Percentiles rank a stretch among this genome's conserved stretches.
Evolutionary conservation across 1,140 invertebrate genomes (phyloP).

Genomic region (Neodiprion lecontei): DNA sequence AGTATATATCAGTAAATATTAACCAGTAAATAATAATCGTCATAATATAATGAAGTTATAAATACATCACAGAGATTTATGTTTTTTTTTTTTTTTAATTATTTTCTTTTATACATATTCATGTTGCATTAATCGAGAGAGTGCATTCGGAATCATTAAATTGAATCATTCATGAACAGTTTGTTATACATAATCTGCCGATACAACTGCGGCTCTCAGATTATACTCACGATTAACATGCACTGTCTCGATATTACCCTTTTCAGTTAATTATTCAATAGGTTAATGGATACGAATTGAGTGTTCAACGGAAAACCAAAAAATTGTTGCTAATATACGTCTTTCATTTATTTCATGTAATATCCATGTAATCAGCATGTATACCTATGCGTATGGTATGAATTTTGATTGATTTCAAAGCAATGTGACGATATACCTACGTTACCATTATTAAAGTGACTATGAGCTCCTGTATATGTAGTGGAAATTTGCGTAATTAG

Average conservation of each 20-base stretch:
- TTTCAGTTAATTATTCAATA: not conserved
- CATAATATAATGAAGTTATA: slow-evolving; percentile 34
- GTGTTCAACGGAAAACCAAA: not conserved
- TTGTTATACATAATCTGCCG: too few species aligned
- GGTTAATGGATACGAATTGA: not conserved
- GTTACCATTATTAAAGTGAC: not conserved
- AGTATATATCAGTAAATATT: slow-evolving; percentile 25
- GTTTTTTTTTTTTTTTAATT: slow-evolving; percentile 21
- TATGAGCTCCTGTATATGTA: not conserved
- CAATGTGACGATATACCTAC: not conserved
- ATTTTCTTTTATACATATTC: slow-evolving; percentile 10
- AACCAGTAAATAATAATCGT: slow-evolving; percentile 31
- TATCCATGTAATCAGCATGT: not conserved
- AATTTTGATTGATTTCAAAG: slow-evolving; percentile 1
- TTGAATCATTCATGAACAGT: not conserved
- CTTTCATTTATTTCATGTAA: not conserved
- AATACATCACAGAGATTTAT: slow-evolving; percentile 44
- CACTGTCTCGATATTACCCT: not conserved
- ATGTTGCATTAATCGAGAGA: not conserved
- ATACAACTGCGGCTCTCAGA: not conserved
- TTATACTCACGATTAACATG: not conserved
- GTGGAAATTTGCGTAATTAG: not conserved
- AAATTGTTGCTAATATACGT: not conserved
- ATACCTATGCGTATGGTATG: not conserved
- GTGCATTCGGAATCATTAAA: not conserved